Base-by-base conservation (phyloP, 2,113 vertebrate genomes). In the Ceyx margarethae region DNA sequence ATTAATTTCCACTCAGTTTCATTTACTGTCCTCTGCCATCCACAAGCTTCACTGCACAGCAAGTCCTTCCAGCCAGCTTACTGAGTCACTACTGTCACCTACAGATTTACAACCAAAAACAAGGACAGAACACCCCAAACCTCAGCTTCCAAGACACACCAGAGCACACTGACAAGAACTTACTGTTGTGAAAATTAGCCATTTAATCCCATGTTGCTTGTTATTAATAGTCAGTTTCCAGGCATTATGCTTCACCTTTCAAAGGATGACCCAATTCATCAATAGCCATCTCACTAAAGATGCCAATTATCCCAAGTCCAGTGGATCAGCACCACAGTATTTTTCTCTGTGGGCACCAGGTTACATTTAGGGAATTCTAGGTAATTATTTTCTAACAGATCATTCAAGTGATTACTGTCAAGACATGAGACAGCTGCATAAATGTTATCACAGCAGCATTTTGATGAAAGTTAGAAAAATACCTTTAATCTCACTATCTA, bases 401-500 rank as follows among this genome's bases (percentile, higher is more conserved):
- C 9, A 83, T 12, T 37, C 12, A 37, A 68, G 19, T 43, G 23
- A 72, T 75, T 75, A 61, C 25, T 53, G 29, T 25, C 31, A 75
- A 94, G 33, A 83, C 33, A 48, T 13, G 8, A 67, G 15, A 69
- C 9, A 40, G 9, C 17, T 88, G 6, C 40, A 43, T 35, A 91
- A 89, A 69, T 31, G 5, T 23, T 76, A 0, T 17, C 21, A 64
- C 10, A 77, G 15, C 17, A 77, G 48, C 68, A 8, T 62, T 89
- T 76, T 35, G 8, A 94, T 18, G 9, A 50, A 93, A 95, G n/a
- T 89, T 92, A 81, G 19, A 93, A 71, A 93, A 95, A 95, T 97
- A 99, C 98, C 98, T 98, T 98, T 98, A 16, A 98, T 97, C 91
- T 98, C 94, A 77, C 96, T 94, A 78, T 98, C 97, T 81, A 98